Base-by-base conservation (phyloP, 1,140 invertebrate species). In the Caenorhabditis brenneri region DNA sequence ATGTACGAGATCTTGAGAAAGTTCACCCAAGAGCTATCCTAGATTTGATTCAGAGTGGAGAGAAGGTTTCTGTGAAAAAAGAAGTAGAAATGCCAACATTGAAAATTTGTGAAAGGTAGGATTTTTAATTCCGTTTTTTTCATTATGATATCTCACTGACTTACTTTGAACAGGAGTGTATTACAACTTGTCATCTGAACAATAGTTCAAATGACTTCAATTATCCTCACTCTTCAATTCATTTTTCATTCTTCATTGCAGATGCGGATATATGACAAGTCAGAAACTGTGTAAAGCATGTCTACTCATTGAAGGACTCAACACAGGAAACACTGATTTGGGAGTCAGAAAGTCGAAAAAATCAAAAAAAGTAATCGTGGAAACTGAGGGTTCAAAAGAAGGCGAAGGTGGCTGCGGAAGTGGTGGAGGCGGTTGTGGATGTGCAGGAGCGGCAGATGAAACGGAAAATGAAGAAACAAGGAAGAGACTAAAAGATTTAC, bases 41-140 rank as follows among this genome's bases (percentile, higher is more conserved):
- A 93, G 97, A 99, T 91, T 97, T 99, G 60, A 97, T 99, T 88
- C 95, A 97, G 92, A 98, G 97, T 88, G 96, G 96, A 81, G 97
- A 99, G 93, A 94, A 94, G 87, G 91, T 99, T 87, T 93, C 93
- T 82, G 93, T 97, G 6, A 95, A 95, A 90, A 94, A 95, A 88
- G 93, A 93, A 74, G 93, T 95, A 0, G 95, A 94, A 90, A 93
- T 97, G 88, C 96, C 96, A 22, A 69, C 65, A 10, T 48, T 85
- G 16, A 51, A 78, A 49, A 85, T n/a, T 48, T 86, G 85, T 48
- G 51, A 65, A n/a, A 81, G 48, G 84, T 85, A 15, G 53, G 79
- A 94, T 42, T 82, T 82, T 33, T 10, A 31, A 1, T 65, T 0
- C 39, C 31, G 53, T 39, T n/a, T n/a, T n/a, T n/a, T n/a, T n/a